Evolutionary conservation across 2,797 vertebrate species (phyloP).

Genomic region (Clarias fuscus): DNA sequence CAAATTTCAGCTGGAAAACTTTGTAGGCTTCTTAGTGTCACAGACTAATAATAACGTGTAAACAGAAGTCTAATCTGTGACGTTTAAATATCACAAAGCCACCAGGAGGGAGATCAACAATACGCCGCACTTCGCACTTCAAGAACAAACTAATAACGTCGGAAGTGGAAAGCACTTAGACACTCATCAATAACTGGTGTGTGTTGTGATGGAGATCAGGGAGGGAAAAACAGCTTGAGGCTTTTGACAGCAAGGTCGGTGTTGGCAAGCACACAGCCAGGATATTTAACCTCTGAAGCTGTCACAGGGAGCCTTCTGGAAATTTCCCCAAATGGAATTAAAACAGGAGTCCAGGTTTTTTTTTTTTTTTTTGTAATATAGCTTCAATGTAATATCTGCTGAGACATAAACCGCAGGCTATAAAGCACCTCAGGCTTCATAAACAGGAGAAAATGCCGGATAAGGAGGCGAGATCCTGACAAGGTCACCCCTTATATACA

Average conservation of each 20-base stretch:
- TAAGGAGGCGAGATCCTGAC: neutral
- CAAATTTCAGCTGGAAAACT: no score
- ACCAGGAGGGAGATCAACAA: no score
- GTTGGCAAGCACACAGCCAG: neutral
- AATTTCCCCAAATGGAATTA: neutral
- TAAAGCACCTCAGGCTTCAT: slow-evolving; percentile 4
- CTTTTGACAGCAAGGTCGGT: neutral
- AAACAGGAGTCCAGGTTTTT: slow-evolving; percentile 3
- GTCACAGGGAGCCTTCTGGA: neutral
- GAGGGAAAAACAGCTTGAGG: neutral
- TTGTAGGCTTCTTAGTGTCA: no score
- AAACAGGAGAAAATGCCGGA: neutral
- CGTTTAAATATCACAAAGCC: neutral
- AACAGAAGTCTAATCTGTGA: no score
- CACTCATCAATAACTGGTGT: neutral
- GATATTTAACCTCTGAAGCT: neutral
- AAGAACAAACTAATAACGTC: neutral
- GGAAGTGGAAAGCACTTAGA: neutral
- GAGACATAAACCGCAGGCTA: neutral
- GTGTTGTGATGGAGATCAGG: neutral
- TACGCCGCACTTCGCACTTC: no score
- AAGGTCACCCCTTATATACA: neutral
- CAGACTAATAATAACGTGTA: no score
- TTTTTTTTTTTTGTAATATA: neutral
- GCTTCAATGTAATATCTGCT: neutral